Conservation (phyloP, 2,113 vertebrate genomes). For the Bujurquina vittata region DNA sequence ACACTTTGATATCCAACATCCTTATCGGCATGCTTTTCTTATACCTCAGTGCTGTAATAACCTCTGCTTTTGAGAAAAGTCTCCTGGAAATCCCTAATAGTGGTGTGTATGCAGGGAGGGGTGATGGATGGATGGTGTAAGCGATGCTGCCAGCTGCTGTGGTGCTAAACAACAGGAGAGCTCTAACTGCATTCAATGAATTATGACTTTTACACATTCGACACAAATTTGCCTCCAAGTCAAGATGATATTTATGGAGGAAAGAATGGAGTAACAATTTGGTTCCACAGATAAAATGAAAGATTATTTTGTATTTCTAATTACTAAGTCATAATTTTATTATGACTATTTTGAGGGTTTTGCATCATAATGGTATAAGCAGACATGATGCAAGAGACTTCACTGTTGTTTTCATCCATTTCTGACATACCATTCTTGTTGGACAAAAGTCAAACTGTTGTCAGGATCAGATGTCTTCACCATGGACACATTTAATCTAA, state of each 20-base stretch:
- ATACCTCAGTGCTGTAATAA: not conserved
- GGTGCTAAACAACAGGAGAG: conserved; percentile 60
- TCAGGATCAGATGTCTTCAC: conserved; percentile 18
- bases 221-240: not conserved
- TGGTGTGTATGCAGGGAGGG: not conserved
- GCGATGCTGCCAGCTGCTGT: conserved; percentile 64
- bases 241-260: not conserved
- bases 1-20: not conserved
- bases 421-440: not conserved
- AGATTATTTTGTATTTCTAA: not conserved
- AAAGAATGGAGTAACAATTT: not conserved
- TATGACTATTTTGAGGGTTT: not conserved
- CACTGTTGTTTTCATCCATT: not conserved
- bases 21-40: not conserved
- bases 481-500: conserved; percentile 63
- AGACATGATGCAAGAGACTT: not conserved
- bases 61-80: conserved; percentile 42
- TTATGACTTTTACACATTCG: conserved; percentile 40
- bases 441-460: conserved; percentile 8
- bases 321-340: not conserved
- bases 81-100: conserved; percentile 36
- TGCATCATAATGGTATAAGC: not conserved
- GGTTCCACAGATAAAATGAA: not conserved
- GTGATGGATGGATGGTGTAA: conserved; percentile 49
- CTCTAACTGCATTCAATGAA: conserved; percentile 29